Conservation (phyloP, 2,113 vertebrate genomes). For the Amphiprion ocellaris region DNA sequence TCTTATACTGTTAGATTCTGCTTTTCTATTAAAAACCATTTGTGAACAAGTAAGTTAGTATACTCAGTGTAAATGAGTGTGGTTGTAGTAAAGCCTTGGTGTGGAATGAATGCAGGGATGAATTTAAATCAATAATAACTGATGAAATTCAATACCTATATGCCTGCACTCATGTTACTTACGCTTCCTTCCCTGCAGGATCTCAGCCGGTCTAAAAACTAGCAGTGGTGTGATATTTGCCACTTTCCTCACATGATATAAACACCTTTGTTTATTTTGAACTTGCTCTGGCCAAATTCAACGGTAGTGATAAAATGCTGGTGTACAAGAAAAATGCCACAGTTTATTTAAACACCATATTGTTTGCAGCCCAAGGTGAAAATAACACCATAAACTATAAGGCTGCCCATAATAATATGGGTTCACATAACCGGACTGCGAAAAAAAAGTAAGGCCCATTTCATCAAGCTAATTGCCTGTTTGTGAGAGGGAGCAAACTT, state of each 20-base stretch:
- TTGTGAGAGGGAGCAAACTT: constrained; percentile 97
- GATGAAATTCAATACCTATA: constrained; percentile 17
- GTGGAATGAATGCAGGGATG: neutral
- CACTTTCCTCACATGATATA: constrained; percentile 57
- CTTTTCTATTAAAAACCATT: neutral
- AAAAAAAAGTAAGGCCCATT: constrained; percentile 90
- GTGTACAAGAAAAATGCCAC: constrained; percentile 56
- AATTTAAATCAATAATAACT: too few species aligned
- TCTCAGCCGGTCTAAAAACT: constrained; percentile 42
- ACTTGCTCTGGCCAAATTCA: constrained; percentile 35
- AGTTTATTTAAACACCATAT: constrained; percentile 71
- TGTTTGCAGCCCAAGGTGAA: constrained; percentile 89
- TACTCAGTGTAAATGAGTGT: neutral
- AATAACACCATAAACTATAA: constrained; percentile 94
- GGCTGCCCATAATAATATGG: constrained; percentile 94
- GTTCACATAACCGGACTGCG: constrained; percentile 92
- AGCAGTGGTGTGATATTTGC: constrained; percentile 48
- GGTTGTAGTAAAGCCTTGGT: constrained; percentile 2
- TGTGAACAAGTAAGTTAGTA: neutral
- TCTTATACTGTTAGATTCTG: neutral
- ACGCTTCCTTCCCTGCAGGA: constrained; percentile 21
- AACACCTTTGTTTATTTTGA: constrained; percentile 63
- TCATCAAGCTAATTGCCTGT: constrained; percentile 99
- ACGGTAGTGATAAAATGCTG: constrained; percentile 26
- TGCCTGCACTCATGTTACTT: constrained; percentile 28